Percentiles rank a stretch among this genome's conserved stretches.
These are phyloP conservation scores for Gopherus flavomarginatus DNA, from an alignment of 2,113 vertebrate genomes.

Conservation along the genomic window DNA sequence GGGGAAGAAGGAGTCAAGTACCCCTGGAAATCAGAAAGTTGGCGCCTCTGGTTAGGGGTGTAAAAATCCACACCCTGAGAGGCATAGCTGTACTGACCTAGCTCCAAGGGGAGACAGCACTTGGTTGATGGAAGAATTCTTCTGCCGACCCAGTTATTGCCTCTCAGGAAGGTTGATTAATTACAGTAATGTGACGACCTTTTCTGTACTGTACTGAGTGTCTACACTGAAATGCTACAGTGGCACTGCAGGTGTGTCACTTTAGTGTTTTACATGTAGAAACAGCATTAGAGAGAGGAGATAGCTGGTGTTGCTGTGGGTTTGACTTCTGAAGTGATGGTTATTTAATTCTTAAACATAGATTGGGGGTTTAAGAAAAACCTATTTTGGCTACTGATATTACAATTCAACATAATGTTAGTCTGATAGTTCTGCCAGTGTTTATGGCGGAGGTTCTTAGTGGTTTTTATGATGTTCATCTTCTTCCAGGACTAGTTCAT, in stretches of 20 bases:
- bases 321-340: background rate
- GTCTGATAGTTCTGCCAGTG: background rate
- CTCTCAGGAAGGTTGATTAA: no score
- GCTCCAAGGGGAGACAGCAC: no score
- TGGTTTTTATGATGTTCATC: accelerated
- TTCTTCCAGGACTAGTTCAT: background rate
- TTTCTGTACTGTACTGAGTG: background rate
- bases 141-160: background rate
- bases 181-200: no score
- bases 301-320: background rate
- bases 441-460: background rate
- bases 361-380: background rate
- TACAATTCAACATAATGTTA: background rate
- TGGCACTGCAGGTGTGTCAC: background rate
- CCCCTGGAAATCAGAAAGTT: no score
- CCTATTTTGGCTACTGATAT: background rate
- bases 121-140: background rate
- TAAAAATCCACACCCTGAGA: no score
- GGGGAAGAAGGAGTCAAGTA: no score
- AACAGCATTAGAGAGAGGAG: background rate
- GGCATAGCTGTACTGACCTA: no score
- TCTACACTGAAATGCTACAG: background rate
- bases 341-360: background rate
- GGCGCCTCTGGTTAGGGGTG: no score
- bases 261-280: background rate